These are phyloP conservation scores for Apogon hyalosoma DNA, from an alignment of 2,797 vertebrate genomes.

Conservation along the genomic window DNA sequence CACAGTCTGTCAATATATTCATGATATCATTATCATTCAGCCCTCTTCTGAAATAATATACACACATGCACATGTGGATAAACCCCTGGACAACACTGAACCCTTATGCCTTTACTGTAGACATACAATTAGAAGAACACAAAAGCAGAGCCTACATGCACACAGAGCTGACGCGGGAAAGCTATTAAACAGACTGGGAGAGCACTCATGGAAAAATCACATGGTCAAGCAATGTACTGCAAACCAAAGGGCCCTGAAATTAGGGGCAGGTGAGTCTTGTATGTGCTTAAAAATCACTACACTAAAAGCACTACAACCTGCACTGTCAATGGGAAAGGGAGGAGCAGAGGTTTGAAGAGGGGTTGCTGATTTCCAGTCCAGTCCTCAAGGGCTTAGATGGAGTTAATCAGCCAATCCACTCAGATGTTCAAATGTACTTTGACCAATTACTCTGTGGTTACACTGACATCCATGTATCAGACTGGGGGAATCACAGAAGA, in stretches of 20 bases:
- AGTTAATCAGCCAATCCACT: background rate
- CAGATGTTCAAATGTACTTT: constrained; percentile 2
- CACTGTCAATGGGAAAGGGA: background rate
- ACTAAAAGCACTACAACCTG: constrained; percentile 31
- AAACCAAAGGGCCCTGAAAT: constrained; percentile 21
- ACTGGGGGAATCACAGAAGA: constrained; percentile 15
- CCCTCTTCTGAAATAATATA: background rate
- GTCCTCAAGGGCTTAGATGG: constrained; percentile 66
- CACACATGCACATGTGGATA: background rate
- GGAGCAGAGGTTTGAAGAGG: background rate
- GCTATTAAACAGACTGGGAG: background rate
- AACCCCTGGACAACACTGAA: constrained; percentile 10
- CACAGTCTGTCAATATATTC: no score
- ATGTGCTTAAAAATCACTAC: constrained; percentile 8
- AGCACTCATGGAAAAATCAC: background rate
- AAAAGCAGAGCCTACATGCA: constrained; percentile 34
- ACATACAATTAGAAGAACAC: constrained; percentile 11
- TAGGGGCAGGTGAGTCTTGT: background rate
- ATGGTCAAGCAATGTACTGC: background rate
- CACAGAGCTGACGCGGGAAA: constrained; percentile 17
- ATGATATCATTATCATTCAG: no score
- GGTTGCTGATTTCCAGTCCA: constrained; percentile 56
- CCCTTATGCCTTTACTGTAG: constrained; percentile 7
- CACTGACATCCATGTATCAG: background rate
- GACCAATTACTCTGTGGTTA: background rate